These are phyloP conservation scores for Rhingia rostrata DNA, from an alignment of 2,888 invertebrate species.

Conservation along the genomic window DNA sequence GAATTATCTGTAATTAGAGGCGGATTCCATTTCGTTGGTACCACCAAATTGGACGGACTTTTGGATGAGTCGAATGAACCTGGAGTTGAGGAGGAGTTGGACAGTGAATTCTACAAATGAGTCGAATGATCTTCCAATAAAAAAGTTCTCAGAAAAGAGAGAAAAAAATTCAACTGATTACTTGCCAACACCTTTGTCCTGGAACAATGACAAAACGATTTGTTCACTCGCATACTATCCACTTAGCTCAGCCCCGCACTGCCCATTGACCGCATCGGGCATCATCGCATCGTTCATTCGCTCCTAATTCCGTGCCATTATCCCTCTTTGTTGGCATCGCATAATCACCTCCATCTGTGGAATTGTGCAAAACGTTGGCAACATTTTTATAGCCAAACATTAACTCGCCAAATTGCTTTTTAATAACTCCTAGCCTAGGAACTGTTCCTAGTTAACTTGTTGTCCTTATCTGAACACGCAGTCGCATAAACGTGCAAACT, in stretches of 20 bases:
- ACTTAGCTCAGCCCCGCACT: too few relatives aligned
- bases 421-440: constrained; percentile 62
- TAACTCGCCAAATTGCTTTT: constrained; percentile 61
- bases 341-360: constrained; percentile 24
- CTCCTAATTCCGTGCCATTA: constrained; percentile 19
- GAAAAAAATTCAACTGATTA: too few relatives aligned
- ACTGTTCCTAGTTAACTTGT: constrained; percentile 35
- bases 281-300: not conserved
- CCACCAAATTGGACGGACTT: not conserved
- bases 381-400: constrained; percentile 40
- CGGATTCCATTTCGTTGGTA: constrained; percentile 1
- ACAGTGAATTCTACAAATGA: too few relatives aligned
- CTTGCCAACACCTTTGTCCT: too few relatives aligned
- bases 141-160: too few relatives aligned
- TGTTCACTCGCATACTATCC: too few relatives aligned
- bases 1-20: constrained; percentile 61
- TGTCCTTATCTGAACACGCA: constrained; percentile 49
- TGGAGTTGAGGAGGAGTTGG: not conserved
- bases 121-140: too few relatives aligned
- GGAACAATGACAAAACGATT: too few relatives aligned
- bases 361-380: constrained; percentile 46
- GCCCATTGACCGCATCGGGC: not conserved
- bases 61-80: not conserved
- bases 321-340: constrained; percentile 3
- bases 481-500: constrained; percentile 8